These are phyloP conservation scores for Mirza zaza DNA, from an alignment of 2,113 vertebrate species.

Conservation along the genomic window DNA sequence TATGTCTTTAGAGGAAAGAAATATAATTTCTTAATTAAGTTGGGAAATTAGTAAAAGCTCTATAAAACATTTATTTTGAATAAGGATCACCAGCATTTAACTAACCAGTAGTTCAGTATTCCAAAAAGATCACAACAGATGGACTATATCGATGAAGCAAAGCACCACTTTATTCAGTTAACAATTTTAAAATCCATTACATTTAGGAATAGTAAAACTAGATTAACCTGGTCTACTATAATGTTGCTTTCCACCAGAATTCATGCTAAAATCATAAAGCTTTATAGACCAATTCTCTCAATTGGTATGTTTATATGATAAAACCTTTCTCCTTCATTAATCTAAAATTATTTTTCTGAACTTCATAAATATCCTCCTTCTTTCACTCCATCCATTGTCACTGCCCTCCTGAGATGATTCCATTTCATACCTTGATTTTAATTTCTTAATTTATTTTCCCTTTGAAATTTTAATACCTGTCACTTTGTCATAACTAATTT, in stretches of 20 bases:
- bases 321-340: not conserved
- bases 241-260: not conserved
- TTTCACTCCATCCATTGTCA: not conserved
- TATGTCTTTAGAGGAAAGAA: not conserved
- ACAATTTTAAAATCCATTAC: not conserved
- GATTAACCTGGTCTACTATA: not conserved
- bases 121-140: not conserved
- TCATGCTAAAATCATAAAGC: not conserved
- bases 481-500: not conserved
- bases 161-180: not conserved
- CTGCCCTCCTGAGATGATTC: not conserved
- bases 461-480: not conserved
- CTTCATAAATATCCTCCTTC: not conserved
- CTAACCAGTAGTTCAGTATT: not conserved
- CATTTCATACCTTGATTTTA: not conserved
- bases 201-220: not conserved
- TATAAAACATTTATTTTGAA: not conserved
- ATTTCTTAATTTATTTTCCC: not conserved
- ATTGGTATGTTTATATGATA: not conserved
- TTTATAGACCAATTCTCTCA: not conserved
- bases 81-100: not conserved
- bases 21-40: not conserved
- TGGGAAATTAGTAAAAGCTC: not conserved
- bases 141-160: not conserved
- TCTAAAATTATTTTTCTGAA: not conserved